phyloP scores from a whole-genome alignment of 1,140 invertebrate genomes.

The Calosoma granatense region DNA sequence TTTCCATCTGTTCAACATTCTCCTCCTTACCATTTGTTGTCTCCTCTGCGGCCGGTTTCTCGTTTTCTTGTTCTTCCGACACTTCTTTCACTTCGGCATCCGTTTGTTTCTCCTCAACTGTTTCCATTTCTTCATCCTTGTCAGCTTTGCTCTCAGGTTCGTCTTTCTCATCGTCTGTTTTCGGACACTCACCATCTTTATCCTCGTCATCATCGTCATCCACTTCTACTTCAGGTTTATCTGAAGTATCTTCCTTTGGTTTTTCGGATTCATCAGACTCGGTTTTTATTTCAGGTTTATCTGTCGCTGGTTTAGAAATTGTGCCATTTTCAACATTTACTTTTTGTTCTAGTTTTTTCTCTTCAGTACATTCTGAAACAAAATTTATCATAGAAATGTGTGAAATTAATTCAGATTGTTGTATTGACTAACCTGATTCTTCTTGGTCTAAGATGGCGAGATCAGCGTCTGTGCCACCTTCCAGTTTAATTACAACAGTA shows the following conservation, averaged over 20 bases:
- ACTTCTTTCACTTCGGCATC: conserved; percentile 18
- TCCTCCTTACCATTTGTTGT: conserved; percentile 29
- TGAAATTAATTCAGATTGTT: neutral
- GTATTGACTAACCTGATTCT: conserved; percentile 26
- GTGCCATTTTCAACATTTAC: conserved; percentile 20
- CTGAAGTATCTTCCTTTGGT: conserved; percentile 17
- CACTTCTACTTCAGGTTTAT: conserved; percentile 23
- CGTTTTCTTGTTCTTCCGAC: conserved; percentile 21
- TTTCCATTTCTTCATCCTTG: conserved; percentile 21
- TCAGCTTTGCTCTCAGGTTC: conserved; percentile 27
- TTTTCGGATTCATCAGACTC: conserved; percentile 23
- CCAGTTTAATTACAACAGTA: conserved; percentile 92
- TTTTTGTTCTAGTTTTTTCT: conserved; percentile 28
- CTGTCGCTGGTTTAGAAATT: conserved; percentile 17
- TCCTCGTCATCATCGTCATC: conserved; percentile 23
- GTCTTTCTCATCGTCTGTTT: conserved; percentile 31
- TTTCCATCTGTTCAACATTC: neutral
- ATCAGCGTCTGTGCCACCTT: conserved; percentile 94
- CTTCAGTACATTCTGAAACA: conserved; percentile 22
- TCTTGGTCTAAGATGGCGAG: conserved; percentile 65
- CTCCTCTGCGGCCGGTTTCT: conserved; percentile 12
- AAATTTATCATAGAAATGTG: neutral
- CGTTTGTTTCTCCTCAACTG: conserved; percentile 13
- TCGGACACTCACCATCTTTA: conserved; percentile 25
- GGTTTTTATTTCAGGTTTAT: conserved; percentile 29